Conservation (phyloP, 2,888 invertebrate genomes). For the Synergus japonicus region DNA sequence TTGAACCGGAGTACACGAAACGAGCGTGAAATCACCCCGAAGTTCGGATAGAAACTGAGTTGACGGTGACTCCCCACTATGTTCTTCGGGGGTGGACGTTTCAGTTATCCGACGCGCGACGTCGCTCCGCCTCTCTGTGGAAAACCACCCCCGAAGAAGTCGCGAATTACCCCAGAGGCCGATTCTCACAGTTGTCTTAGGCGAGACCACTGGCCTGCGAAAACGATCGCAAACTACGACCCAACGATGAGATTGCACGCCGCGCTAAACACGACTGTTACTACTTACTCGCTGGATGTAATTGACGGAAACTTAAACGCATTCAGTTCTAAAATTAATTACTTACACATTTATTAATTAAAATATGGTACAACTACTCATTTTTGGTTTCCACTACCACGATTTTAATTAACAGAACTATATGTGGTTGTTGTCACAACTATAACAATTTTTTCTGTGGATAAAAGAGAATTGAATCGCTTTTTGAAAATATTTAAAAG, state of each 20-base stretch:
- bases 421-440: too few species aligned
- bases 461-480: too few species aligned
- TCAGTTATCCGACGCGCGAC: constrained; percentile 70
- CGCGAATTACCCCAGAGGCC: constrained; percentile 41
- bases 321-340: neutral
- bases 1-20: constrained; percentile 40
- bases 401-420: too few species aligned
- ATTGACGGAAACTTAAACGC: neutral
- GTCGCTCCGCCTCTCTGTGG: constrained; percentile 73
- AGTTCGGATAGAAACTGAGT: constrained; percentile 72
- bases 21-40: constrained; percentile 68
- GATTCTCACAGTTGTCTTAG: constrained; percentile 43
- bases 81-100: constrained; percentile 63
- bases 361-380: neutral
- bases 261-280: neutral
- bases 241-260: constrained; percentile 18
- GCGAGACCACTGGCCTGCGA: constrained; percentile 41
- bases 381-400: too few species aligned
- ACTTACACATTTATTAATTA: neutral
- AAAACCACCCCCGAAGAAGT: constrained; percentile 61
- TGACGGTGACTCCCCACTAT: constrained; percentile 67
- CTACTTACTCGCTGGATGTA: neutral
- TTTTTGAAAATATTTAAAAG: too few species aligned
- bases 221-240: constrained; percentile 43
- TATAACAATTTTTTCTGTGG: too few species aligned